phyloP scores from a whole-genome alignment of 2,888 invertebrate genomes.

The Coremacera marginata region DNA sequence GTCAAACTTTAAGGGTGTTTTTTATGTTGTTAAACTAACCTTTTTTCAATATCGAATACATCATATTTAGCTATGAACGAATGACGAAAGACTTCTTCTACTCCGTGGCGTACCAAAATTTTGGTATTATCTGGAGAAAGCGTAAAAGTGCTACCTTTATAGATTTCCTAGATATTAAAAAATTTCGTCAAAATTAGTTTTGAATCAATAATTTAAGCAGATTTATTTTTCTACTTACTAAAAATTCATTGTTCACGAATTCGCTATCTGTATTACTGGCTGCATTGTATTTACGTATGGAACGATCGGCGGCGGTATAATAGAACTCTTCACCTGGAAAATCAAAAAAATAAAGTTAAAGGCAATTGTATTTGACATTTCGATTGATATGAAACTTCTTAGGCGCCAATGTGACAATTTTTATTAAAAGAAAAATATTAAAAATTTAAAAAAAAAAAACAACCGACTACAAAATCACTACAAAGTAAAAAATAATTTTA shows the following conservation, averaged over 20 bases:
- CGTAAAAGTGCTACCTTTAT: constrained; percentile 59
- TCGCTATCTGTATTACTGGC: constrained; percentile 53
- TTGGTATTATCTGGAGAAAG: constrained; percentile 65
- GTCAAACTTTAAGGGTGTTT: no score
- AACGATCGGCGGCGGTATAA: constrained; percentile 63
- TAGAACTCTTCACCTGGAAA: constrained; percentile 73
- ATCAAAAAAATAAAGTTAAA: constrained; percentile 13
- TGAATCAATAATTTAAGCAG: not conserved
- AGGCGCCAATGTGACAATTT: no score
- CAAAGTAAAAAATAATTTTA: no score
- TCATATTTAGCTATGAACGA: constrained; percentile 76
- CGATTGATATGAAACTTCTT: no score
- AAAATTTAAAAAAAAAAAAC: no score
- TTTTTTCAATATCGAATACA: constrained; percentile 73
- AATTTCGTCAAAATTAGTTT: not conserved
- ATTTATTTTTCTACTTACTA: constrained; percentile 58
- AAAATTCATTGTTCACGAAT: constrained; percentile 55
- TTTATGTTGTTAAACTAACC: constrained; percentile 65
- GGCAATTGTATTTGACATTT: no score
- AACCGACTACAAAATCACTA: no score
- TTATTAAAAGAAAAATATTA: no score
- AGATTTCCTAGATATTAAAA: constrained; percentile 46
- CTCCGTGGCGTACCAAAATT: constrained; percentile 61
- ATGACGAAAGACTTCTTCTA: constrained; percentile 72
- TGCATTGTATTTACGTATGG: constrained; percentile 70